Base-by-base conservation (phyloP, 2,797 vertebrate genomes). In the Caiman crocodilus region DNA sequence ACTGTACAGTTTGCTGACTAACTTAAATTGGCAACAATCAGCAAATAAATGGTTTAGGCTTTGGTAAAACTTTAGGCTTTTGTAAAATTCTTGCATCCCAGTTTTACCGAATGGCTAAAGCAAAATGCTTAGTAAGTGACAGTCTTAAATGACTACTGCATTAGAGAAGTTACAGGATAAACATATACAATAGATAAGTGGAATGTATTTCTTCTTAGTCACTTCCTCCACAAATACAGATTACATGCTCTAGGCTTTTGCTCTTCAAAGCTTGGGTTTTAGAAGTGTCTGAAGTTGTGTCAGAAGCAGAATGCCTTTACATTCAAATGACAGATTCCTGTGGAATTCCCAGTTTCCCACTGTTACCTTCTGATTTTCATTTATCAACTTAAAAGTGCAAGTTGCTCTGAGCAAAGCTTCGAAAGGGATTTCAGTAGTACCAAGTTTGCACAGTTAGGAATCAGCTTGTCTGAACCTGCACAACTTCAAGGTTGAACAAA, bases 111-210 rank as follows among this genome's bases (percentile, higher is more conserved):
- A 32, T 13, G 35, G 7, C 75, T 82, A 67, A 75, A 84, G 35
- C 81, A 92, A 90, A 84, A 73, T 25, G 3, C 57, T 85, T 67
- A 60, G 69, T 71, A 71, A 35, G 60, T 67, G 57, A 14, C 76
- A 90, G 89, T 87, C 26, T 60, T 93, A 73, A 80, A 75, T 82
- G 85, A 64, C 63, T 60, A 58, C 55, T 88, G 81, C 87, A 64
- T 82, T 84, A 76, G 15, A 82, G 85, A 94, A 92, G 4, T 1
- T 78, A 75, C 26, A 42, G 59, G 69, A 42, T 85, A 82, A 88
- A 92, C 89, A 57, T 76, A 13, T 23, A 42, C 42, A 71, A 71
- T 71, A 64, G 84, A 0, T 92, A 75, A 89, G 9, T 71, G 55
- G 35, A 77, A 14, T 77, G 89, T 63, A 78, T 9, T 84, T 92